Evolutionary conservation across 2,888 invertebrate species (phyloP).

Genomic region (Acanthosepion esculentum): DNA sequence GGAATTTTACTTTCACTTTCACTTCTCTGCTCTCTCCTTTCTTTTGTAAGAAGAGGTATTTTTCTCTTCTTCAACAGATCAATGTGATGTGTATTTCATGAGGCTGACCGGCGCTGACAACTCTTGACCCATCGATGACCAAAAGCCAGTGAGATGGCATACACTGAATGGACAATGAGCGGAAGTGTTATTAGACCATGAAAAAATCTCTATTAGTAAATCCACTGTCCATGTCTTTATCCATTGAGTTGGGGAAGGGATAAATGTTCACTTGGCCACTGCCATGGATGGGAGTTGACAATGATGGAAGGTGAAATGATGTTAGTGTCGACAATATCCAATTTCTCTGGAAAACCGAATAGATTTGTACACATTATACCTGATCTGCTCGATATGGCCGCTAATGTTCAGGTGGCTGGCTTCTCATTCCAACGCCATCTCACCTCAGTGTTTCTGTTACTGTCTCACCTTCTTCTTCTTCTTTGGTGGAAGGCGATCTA

Average conservation of each 20-base stretch:
- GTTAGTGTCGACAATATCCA: constrained; percentile 33
- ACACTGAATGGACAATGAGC: constrained; percentile 22
- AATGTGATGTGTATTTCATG: constrained; percentile 33
- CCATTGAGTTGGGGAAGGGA: neutral
- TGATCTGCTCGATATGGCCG: neutral
- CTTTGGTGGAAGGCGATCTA: neutral
- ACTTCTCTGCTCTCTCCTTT: neutral
- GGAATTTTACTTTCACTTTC: neutral
- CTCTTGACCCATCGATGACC: constrained; percentile 33
- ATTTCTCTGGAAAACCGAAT: constrained; percentile 20
- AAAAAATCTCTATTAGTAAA: constrained; percentile 33
- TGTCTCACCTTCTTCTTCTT: neutral
- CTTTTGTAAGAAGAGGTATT: constrained; percentile 1
- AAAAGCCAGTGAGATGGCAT: constrained; percentile 33
- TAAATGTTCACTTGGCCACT: constrained; percentile 20
- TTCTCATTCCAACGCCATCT: neutral
- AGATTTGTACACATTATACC: constrained; percentile 33
- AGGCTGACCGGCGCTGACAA: constrained; percentile 1
- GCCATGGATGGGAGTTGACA: neutral
- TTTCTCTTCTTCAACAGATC: neutral
- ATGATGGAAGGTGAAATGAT: neutral
- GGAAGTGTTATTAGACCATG: constrained; percentile 8
- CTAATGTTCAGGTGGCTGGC: neutral
- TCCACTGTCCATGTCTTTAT: constrained; percentile 22
- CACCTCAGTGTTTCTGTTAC: neutral